Base-by-base conservation (phyloP, 2,113 vertebrate genomes). In the Seriola aureovittata region DNA sequence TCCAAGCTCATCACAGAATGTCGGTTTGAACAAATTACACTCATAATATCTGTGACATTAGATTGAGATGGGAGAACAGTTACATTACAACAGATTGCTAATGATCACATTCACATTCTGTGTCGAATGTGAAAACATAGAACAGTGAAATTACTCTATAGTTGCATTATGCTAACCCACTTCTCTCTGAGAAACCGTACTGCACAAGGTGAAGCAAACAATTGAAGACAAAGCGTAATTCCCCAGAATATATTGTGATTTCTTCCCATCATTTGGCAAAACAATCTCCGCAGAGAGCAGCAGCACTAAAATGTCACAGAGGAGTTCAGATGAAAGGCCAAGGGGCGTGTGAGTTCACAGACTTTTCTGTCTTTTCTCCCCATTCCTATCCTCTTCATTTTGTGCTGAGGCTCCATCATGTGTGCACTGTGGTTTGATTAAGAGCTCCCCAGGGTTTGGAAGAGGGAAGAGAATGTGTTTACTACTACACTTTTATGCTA, bases 371-470 rank as follows among this genome's bases (percentile, higher is more conserved):
- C 64, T 78, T 84, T 85, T 73, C 68, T 78, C 70, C 71, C 50
- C 71, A 46, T 75, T 29, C 38, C 40, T 75, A 25, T 79, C 44
- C 68, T 58, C 77, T 69, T 68, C 52, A 19, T 71, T 80, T 75
- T 71, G 69, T 87, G 81, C 32, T 6, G 59, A 82, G 81, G 74
- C 86, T 71, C 78, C 62, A 62, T 64, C 85, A 81, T 85, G 82
- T 88, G 88, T 80, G 90, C 93, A 92, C 93, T 90, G 86, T 87
- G 93, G 94, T 95, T 95, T 97, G 96, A 97, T 96, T 96, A 96
- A 93, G 80, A 91, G 78, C 78, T 89, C 94, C 92, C 93, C 68
- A 3, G 87, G 95, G 90, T 83, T 80, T 50, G 38, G 42, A 71
- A 76, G 88, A 84, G 69, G 46, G 82, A 74, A 88, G 87, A 90